Base-by-base conservation (phyloP, 2,797 vertebrate species). In the Ctenosaura bakeri region DNA sequence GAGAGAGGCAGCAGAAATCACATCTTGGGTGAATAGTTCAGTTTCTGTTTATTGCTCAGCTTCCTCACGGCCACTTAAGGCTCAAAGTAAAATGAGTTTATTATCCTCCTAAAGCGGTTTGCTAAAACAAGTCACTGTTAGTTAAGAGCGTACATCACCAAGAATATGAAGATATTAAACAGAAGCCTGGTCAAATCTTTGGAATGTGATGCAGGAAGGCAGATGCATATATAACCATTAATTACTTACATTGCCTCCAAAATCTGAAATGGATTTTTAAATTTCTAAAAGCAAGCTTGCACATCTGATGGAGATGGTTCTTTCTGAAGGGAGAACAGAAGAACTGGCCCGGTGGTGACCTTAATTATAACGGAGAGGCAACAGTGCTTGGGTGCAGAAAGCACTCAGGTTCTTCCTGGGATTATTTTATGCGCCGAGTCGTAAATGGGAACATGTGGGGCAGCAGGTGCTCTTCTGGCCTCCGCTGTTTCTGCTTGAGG, bases 71-170 rank as follows among this genome's bases (percentile, higher is more conserved):
- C 87, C 64, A 88, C 87, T 95, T 89, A 66, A 94, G 91, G 92
- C 89, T 88, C 92, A 91, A 95, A 90, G 78, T 86, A 86, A 86
- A 89, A 90, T 91, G 46, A 94, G 93, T 88, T 93, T 69, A 94
- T 74, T 93, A 93, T 88, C 89, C 91, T 91, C 76, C 91, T 77
- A 83, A 93, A 94, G 94, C 92, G 94, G 86, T 84, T 94, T 94
- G n/a, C 91, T 91, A 94, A 92, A 95, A 91, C 87, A 42, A 86
- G 83, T 89, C 86, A 35, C 79, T 64, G 81, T 88, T 86, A 91
- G 86, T 88, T 94, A 92, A 88, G 74, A 90, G 74, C 88, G 87
- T 94, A 90, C 78, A 71, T 89, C 90, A 91, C 88, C 90, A 87
- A 77, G 92, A 89, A 35, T 89, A 16, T 88, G 91, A 86, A 86